Base-by-base conservation (phyloP, 2,888 invertebrate species). In the Gymnoscelis rufifasciata region DNA sequence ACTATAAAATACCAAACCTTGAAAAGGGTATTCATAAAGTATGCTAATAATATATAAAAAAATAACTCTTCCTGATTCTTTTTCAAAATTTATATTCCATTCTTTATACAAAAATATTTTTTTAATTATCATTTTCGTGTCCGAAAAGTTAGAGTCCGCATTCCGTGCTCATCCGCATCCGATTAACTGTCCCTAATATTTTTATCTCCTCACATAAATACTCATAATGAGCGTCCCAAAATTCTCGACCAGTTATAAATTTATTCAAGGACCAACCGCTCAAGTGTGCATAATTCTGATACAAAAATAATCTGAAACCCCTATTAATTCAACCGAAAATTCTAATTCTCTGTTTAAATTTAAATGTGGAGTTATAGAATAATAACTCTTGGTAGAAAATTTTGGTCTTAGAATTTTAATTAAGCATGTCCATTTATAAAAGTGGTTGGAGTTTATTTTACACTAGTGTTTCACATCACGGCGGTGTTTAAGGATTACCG, bases 121-220 rank as follows among this genome's bases (percentile, higher is more conserved):
- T 52, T 41, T 35, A 23, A 35, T 23, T 45, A 37, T 36, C 35
- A 50, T 43, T 43, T 35, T 33, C 78, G 78, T 78, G 77, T 68
- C 57, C 50, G 40, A 50, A 54, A 58, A 55, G 47, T 51, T 48
- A 48, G 55, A 43, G 46, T 41, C 50, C 47, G 52, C 57, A 52
- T 67, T 41, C 71, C 69, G 64, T 75, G 78, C 73, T 83, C 86
- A 86, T 83, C 80, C 83, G 75, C 80, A 78, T 67, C 68, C 86
- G 87, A 87, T 87, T 83, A 82, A 78, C 71, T 82, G 83, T 83
- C 87, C 88, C 87, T 84, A 86, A 87, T 86, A 88, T 87, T 88
- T 87, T 88, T 88, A 88, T 88, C 87, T 87, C 69, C 64, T 73
- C 79, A 74, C 86, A 87, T 87, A 88, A 88, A 88, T 87, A 87